Evolutionary conservation across 2,888 invertebrate species (phyloP).

Genomic region (Diaphora mendica): DNA sequence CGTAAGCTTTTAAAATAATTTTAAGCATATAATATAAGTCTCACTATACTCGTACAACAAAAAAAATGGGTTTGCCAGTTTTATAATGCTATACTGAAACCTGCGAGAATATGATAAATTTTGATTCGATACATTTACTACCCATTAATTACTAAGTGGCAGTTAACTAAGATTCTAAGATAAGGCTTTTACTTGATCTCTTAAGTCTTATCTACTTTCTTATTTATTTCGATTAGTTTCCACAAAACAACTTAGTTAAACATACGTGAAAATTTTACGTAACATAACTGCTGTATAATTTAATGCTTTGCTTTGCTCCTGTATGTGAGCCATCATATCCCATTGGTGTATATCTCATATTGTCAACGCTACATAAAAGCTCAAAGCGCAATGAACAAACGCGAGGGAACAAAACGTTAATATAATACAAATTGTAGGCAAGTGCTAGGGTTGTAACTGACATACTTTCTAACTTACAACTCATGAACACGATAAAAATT

Average conservation of each 20-base stretch:
- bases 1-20: too few species aligned
- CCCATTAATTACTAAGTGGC: background rate
- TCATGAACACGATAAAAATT: background rate
- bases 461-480: background rate
- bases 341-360: slow-evolving; percentile 25
- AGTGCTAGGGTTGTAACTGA: slow-evolving; percentile 29
- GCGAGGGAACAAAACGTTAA: slow-evolving; percentile 37
- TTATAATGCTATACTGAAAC: background rate
- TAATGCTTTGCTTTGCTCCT: slow-evolving; percentile 16
- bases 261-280: background rate
- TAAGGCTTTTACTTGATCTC: background rate
- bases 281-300: slow-evolving; percentile 3
- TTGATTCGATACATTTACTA: background rate
- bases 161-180: background rate
- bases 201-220: background rate
- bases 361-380: slow-evolving; percentile 32
- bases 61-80: background rate
- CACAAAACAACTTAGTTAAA: background rate
- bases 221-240: background rate
- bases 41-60: too few species aligned
- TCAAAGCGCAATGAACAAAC: slow-evolving; percentile 29
- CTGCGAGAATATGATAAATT: background rate
- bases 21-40: too few species aligned
- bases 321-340: slow-evolving; percentile 22
- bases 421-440: slow-evolving; percentile 46